Evolutionary conservation across 2,888 invertebrate genomes (phyloP).

Genomic region (Diarsia brunnea): DNA sequence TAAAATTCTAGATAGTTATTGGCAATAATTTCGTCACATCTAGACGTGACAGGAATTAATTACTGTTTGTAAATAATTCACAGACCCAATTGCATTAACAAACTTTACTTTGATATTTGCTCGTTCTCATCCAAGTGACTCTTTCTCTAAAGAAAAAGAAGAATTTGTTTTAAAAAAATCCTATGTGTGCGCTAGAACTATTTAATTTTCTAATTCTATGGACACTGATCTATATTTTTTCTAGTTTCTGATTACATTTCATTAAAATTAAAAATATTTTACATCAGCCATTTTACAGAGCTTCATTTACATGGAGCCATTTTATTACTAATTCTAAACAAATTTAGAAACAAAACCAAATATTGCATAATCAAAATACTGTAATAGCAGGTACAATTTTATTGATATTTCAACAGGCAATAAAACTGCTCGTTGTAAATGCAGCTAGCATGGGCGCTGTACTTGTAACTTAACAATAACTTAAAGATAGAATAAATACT

Average conservation of each 20-base stretch:
- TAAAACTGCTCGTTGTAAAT: constrained; percentile 7
- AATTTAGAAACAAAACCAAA: constrained; percentile 13
- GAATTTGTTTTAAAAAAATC: too few species aligned
- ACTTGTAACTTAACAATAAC: constrained; percentile 58
- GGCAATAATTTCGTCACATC: constrained; percentile 12
- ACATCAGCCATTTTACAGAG: constrained; percentile 22
- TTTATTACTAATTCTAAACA: constrained; percentile 7
- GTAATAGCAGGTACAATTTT: constrained; percentile 5
- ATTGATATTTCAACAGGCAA: background rate
- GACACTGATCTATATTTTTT: constrained; percentile 8
- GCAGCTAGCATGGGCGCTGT: background rate
- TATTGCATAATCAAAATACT: constrained; percentile 8
- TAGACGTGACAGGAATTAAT: constrained; percentile 24
- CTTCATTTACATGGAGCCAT: constrained; percentile 7
- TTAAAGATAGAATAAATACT: constrained; percentile 86
- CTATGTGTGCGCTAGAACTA: constrained; percentile 40
- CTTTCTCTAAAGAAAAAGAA: too few species aligned
- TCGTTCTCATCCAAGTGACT: background rate
- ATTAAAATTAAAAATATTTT: constrained; percentile 47
- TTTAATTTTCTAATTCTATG: constrained; percentile 26
- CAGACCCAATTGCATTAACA: background rate
- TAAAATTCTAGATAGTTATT: background rate
- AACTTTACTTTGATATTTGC: constrained; percentile 14
- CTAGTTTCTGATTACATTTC: constrained; percentile 8
- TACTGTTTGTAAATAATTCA: constrained; percentile 16